Evolutionary conservation across 1,140 invertebrate species (phyloP).

Genomic region (Drosophila pandora): DNA sequence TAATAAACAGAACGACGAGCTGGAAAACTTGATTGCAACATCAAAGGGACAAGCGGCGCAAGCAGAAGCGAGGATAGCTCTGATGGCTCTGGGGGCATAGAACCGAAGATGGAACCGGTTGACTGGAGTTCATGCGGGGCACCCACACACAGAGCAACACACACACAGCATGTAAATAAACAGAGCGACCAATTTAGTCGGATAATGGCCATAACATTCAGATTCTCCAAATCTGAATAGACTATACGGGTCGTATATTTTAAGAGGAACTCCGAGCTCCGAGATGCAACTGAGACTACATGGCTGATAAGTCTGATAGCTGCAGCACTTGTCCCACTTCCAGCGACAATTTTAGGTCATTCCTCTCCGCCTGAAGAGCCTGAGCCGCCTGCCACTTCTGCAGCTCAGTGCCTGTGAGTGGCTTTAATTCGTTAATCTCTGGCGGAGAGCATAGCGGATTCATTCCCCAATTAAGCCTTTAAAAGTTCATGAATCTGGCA

Average conservation of each 20-base stretch:
- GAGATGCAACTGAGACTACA: no score
- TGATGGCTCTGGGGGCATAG: slow-evolving; percentile 34
- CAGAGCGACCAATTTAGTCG: slow-evolving; percentile 18
- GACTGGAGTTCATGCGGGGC: slow-evolving; percentile 55
- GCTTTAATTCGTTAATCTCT: slow-evolving; percentile 58
- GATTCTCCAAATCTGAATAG: slow-evolving; percentile 4
- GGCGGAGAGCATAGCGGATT: slow-evolving; percentile 47
- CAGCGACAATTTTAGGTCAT: slow-evolving; percentile 70
- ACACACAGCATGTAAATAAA: slow-evolving; percentile 24
- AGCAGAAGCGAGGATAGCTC: slow-evolving; percentile 31
- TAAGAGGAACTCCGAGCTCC: neutral
- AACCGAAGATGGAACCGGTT: slow-evolving; percentile 49
- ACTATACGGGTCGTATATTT: slow-evolving; percentile 19
- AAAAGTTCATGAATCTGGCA: slow-evolving; percentile 23
- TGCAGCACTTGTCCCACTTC: slow-evolving; percentile 60
- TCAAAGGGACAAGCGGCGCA: slow-evolving; percentile 57
- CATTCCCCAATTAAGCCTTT: slow-evolving; percentile 54
- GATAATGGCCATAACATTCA: slow-evolving; percentile 13
- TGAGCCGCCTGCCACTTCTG: no score
- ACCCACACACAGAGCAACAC: slow-evolving; percentile 40
- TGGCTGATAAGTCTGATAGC: slow-evolving; percentile 1
- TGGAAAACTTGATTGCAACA: slow-evolving; percentile 66
- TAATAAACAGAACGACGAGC: slow-evolving; percentile 11
- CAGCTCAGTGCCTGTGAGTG: slow-evolving; percentile 50
- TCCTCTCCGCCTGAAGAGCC: slow-evolving; percentile 15